These are phyloP conservation scores for Crepidodera aurea DNA, from an alignment of 2,888 invertebrate genomes.

Conservation along the genomic window DNA sequence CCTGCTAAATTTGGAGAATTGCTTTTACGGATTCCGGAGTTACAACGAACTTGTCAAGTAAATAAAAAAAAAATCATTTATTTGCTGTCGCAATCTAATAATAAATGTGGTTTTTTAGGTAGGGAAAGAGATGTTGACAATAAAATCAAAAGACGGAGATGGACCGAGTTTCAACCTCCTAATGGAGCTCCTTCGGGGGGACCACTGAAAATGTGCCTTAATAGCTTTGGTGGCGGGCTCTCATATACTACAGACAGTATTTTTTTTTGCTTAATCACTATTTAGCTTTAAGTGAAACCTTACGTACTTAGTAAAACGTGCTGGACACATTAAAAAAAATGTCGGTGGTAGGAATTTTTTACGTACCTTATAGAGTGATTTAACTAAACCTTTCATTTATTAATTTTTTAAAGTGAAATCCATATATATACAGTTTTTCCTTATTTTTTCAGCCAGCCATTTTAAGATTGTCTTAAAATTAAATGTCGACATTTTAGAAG, in stretches of 20 bases:
- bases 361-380: slow-evolving; percentile 16
- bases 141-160: slow-evolving; percentile 88
- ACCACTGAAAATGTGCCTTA: slow-evolving; percentile 71
- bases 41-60: slow-evolving; percentile 94
- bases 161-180: slow-evolving; percentile 92
- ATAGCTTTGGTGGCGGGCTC: slow-evolving; percentile 60
- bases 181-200: slow-evolving; percentile 93
- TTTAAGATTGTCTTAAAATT: no score
- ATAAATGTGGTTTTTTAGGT: no score
- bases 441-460: no score
- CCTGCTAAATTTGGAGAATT: slow-evolving; percentile 96
- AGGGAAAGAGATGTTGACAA: slow-evolving; percentile 91
- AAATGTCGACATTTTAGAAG: no score
- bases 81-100: no score
- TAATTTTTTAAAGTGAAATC: no score
- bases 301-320: slow-evolving; percentile 56
- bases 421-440: no score
- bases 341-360: slow-evolving; percentile 32
- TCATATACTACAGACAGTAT: slow-evolving; percentile 59
- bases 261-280: slow-evolving; percentile 49
- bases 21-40: slow-evolving; percentile 89
- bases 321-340: slow-evolving; percentile 42
- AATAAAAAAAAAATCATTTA: slow-evolving; percentile 33
- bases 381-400: neutral
- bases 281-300: slow-evolving; percentile 57